phyloP scores from a whole-genome alignment of 2,113 vertebrate genomes.

The Sinocyclocheilus grahami region DNA sequence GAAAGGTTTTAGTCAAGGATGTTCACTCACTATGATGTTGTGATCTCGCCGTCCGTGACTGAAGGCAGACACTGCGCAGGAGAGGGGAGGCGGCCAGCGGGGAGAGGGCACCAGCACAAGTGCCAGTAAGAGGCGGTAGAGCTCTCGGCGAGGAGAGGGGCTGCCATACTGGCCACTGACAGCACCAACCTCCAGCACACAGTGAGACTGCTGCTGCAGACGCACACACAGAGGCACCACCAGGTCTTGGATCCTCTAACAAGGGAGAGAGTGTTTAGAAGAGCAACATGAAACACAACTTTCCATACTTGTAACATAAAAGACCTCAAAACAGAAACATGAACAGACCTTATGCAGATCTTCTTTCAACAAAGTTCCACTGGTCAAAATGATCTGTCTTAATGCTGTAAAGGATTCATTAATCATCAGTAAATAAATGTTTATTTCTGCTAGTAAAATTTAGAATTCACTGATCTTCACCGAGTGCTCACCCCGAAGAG shows the following conservation, averaged over 20 bases:
- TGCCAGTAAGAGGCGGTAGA: conserved; percentile 82
- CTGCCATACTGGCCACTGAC: conserved; percentile 79
- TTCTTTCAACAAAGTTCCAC: conserved; percentile 86
- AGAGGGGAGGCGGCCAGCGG: conserved; percentile 81
- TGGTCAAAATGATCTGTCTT: conserved; percentile 78
- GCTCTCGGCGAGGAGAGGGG: conserved; percentile 74
- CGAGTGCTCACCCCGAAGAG: conserved; percentile 75
- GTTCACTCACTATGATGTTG: conserved; percentile 75
- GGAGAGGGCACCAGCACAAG: conserved; percentile 83
- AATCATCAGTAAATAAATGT: neutral
- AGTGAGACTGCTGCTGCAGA: conserved; percentile 77
- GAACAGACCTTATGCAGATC: conserved; percentile 84
- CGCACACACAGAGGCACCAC: conserved; percentile 81
- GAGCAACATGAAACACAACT: neutral
- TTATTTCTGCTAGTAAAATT: neutral
- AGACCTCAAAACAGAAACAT: neutral
- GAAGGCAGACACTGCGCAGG: conserved; percentile 83
- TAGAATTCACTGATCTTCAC: neutral
- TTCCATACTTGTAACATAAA: neutral
- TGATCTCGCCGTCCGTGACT: conserved; percentile 78
- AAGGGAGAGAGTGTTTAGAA: neutral
- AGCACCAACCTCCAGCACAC: conserved; percentile 48
- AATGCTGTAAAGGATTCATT: conserved; percentile 69
- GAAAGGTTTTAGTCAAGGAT: neutral
- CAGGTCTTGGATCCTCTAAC: conserved; percentile 83